Evolutionary conservation across 2,797 vertebrate genomes (phyloP), one percentile per base, ranked within the genome.

Genomic region (Tympanoctomys barrerae): DNA sequence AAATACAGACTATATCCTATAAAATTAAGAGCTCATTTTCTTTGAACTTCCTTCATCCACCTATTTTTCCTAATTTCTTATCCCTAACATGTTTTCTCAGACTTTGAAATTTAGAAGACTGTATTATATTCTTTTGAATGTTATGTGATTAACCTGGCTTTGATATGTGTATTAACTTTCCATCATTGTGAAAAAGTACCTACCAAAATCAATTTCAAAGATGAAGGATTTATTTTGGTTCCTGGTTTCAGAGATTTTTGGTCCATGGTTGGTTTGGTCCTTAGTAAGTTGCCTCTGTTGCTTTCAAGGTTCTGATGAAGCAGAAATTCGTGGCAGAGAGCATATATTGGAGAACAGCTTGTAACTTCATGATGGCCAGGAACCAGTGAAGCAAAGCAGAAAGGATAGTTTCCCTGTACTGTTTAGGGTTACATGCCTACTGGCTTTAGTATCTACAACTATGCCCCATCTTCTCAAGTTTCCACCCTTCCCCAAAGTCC

Each of bases 11-110:
- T 24, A 11, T 66, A 54, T 81, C 33, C 31, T 91, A 1, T 73
- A 77, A 86, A 73, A 90, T 75, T 61, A n/a, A 21, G 3, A 33
- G 46, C 22, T 54, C 8, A 24, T 59, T 91, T 92, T 95, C 18
- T 33, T 81, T 91, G 52, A 36, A 85, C 42, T 81, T 91, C 33
- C 52, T 88, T 89, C 88, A 73, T 61, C 31, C 54, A 75, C n/a
- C 61, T 61, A 22, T 8, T n/a, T 70, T 68, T 96, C 3, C 7
- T 31, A 5, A 4, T 88, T 81, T 92, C 57, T 7, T 87, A 7
- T 91, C 77, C 57, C n/a, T 68, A 10, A 82, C 39, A 24, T 77
- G 39, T 11, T 18, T 5, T 18, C 5, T 11, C 36, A 61, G 13
- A 21, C 64, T 36, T 79, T 91, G 39, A 87, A 81, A 86, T 89